Evolutionary conservation across 1,140 invertebrate genomes (phyloP).

Genomic region (Pygmarrhopalites habei): DNA sequence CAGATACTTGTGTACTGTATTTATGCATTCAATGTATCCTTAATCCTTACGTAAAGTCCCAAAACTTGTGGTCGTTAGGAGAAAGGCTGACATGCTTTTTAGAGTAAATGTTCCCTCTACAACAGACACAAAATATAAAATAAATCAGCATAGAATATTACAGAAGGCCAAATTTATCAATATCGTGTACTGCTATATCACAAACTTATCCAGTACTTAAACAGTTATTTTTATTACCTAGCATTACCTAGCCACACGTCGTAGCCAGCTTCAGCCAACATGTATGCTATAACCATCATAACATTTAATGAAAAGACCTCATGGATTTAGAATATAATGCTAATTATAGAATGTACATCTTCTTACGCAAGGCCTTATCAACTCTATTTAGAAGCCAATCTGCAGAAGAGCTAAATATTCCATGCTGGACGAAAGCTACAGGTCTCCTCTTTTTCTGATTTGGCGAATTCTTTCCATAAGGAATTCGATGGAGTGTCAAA

Average conservation of each 20-base stretch:
- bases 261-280: conserved; percentile 57
- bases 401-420: conserved; percentile 63
- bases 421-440: conserved; percentile 56
- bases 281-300: conserved; percentile 48
- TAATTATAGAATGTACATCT: background rate
- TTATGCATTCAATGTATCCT: too few relatives aligned
- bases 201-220: too few relatives aligned
- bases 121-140: too few relatives aligned
- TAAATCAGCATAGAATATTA: too few relatives aligned
- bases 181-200: too few relatives aligned
- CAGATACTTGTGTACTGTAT: too few relatives aligned
- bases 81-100: conserved; percentile 40
- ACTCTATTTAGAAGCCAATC: conserved; percentile 65
- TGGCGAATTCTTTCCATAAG: conserved; percentile 40
- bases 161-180: too few relatives aligned
- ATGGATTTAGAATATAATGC: background rate
- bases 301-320: conserved; percentile 1
- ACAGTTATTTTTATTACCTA: too few relatives aligned
- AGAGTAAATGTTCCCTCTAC: conserved; percentile 45
- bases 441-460: conserved; percentile 15
- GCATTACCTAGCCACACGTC: conserved; percentile 61
- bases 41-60: conserved; percentile 42
- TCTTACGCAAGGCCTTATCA: conserved; percentile 49
- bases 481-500: conserved; percentile 50
- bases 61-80: conserved; percentile 39